Base-by-base conservation (phyloP, 2,113 vertebrate genomes). In the Hippocampus abdominalis region DNA sequence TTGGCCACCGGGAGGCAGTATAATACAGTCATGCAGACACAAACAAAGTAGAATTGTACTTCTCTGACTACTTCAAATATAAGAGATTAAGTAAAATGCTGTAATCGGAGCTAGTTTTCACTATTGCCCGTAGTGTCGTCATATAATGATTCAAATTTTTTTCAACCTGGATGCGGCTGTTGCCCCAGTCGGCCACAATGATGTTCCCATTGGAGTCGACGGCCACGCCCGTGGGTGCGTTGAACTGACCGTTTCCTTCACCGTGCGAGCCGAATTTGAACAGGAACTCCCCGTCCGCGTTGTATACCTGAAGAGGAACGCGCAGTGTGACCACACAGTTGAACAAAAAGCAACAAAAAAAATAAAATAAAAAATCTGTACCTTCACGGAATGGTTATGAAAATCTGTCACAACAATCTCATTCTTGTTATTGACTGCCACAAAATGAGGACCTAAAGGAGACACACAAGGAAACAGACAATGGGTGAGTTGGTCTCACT, bases 321-420 rank as follows among this genome's bases (percentile, higher is more conserved):
- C 16, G 9, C 15, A 23, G 23, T 1, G 23, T 7, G 36, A 13
- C 10, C 11, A 42, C 4, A 13, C 32, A 39, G n/a, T 10, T 49
- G 46, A n/a, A 53, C 49, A 25, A 36, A 54, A 27, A n/a, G 23
- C 5, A n/a, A 61, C 53, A 53, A 8, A 46, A 4, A 3, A 3
- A 15, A 0, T 0, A 25, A 48, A 4, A 21, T 1, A 0, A 0
- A 0, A 8, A 0, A 0, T 32, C 32, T 12, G 18, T 89, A 98
- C 97, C 96, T 98, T 98, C 64, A 98, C 97, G 0, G 97, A 98
- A 83, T 98, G 97, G 88, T 98, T 98, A 83, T 98, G 97, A 88
- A 98, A 98, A 83, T 98, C 96, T 0, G 97, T 98, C 60, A 98
- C 97, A 75, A 98, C 93, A 0, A 98, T 98, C 88, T 98, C 97